Conservation (phyloP, 2,113 vertebrate species). For the Hiodon alosoides region DNA sequence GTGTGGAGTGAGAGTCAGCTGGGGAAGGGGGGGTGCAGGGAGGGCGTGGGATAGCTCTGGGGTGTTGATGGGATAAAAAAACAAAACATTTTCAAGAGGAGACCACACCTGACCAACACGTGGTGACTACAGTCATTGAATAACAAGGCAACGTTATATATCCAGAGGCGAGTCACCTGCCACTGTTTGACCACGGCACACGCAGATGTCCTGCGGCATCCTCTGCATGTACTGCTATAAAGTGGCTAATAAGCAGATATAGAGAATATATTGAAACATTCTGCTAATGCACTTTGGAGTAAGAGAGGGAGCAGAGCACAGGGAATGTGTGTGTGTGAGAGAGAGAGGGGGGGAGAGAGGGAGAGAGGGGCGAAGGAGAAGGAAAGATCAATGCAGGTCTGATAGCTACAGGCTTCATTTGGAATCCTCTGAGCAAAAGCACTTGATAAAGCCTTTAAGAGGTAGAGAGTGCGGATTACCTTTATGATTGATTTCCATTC, state of each 20-base stretch:
- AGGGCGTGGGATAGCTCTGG: no score
- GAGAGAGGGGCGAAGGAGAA: constrained; percentile 20
- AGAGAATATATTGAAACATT: constrained; percentile 40
- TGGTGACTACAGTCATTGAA: no score
- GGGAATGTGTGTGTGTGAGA: constrained; percentile 5
- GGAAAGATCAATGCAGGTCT: constrained; percentile 46
- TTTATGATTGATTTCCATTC: constrained; percentile 84
- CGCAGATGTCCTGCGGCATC: no score
- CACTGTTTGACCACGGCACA: no score
- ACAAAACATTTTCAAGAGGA: no score
- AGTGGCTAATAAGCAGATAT: constrained; percentile 33
- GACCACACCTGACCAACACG: no score
- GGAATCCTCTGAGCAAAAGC: constrained; percentile 52
- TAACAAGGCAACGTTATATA: no score
- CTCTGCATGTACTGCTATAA: constrained; percentile 10
- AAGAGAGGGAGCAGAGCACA: neutral
- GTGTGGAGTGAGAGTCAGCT: no score
- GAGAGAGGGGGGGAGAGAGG: constrained; percentile 21
- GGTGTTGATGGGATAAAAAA: no score
- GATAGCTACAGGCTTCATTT: constrained; percentile 50
- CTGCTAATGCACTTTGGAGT: constrained; percentile 36
- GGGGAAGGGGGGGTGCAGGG: no score
- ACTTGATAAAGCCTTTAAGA: constrained; percentile 68
- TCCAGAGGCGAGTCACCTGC: no score
- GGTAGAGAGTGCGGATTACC: constrained; percentile 70